phyloP scores from a whole-genome alignment of 2,113 vertebrate genomes.

The Tinamus guttatus region DNA sequence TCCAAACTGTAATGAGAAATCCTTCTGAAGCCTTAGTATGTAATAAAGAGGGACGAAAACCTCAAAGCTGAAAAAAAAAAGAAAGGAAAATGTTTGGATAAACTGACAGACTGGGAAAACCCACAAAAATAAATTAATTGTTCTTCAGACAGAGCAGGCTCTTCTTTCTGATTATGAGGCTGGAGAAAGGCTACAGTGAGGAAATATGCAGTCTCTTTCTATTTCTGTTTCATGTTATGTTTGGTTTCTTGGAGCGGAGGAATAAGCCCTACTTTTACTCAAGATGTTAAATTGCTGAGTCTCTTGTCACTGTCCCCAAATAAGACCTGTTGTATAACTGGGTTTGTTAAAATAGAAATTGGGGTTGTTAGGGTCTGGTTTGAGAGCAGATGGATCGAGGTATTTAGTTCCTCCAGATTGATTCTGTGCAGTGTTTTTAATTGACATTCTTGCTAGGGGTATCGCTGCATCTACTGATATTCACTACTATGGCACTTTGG shows the following conservation, averaged over 20 bases:
- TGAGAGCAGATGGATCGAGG: not conserved
- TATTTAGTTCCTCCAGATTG: not conserved
- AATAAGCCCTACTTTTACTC: not conserved
- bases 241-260: not conserved
- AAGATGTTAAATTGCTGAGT: not conserved
- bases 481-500: not conserved
- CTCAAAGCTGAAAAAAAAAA: not conserved
- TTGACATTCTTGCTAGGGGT: not conserved
- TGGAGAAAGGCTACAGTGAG: not conserved
- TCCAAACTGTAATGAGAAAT: not conserved
- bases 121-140: not conserved
- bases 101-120: not conserved
- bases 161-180: not conserved
- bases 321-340: not conserved
- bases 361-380: not conserved
- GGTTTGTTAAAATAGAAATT: not conserved
- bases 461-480: not conserved
- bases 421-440: not conserved
- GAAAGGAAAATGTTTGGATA: not conserved
- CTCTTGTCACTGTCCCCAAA: not conserved
- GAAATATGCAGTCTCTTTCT: not conserved
- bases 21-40: not conserved
- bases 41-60: not conserved
- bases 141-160: not conserved
- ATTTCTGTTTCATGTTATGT: not conserved